Conservation (phyloP, 2,888 invertebrate species). For the Yponomeuta evonymella region DNA sequence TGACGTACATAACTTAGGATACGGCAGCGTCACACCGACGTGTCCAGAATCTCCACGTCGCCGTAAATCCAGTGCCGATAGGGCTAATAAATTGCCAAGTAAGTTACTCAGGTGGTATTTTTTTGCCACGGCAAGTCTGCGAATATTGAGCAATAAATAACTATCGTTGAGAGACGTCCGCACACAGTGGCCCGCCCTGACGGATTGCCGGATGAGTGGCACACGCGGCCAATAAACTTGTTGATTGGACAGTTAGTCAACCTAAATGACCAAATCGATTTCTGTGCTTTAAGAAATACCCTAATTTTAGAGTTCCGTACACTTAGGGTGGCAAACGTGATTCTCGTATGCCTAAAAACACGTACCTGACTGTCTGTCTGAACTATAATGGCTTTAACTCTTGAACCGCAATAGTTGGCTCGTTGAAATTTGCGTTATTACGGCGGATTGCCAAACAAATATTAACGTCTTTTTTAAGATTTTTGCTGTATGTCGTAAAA, state of each 20-base stretch:
- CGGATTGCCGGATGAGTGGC: constrained; percentile 55
- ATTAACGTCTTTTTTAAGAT: too few species aligned
- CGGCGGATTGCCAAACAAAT: too few species aligned
- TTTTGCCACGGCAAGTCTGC: constrained; percentile 42
- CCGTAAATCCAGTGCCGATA: constrained; percentile 48
- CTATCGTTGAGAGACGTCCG: constrained; percentile 46
- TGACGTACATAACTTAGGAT: constrained; percentile 10
- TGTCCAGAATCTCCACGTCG: constrained; percentile 26
- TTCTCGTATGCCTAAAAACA: too few species aligned
- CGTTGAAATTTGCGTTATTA: too few species aligned
- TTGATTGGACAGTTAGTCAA: constrained; percentile 69
- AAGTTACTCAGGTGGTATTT: constrained; percentile 51
- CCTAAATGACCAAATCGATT: constrained; percentile 19
- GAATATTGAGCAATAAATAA: constrained; percentile 71
- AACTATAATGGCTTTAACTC: too few species aligned
- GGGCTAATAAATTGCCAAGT: constrained; percentile 52
- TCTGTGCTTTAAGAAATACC: neutral
- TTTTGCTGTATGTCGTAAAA: too few species aligned
- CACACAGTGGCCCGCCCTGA: constrained; percentile 47
- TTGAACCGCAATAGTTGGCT: too few species aligned
- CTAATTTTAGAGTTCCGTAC: neutral
- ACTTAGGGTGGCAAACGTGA: neutral
- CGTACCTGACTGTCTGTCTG: too few species aligned
- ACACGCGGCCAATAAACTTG: constrained; percentile 50
- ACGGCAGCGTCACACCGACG: constrained; percentile 14